Percentiles rank a stretch among this genome's conserved stretches.
Evolutionary conservation across 1,140 invertebrate species (phyloP).

Genomic region (Scaptomyza pallida): DNA sequence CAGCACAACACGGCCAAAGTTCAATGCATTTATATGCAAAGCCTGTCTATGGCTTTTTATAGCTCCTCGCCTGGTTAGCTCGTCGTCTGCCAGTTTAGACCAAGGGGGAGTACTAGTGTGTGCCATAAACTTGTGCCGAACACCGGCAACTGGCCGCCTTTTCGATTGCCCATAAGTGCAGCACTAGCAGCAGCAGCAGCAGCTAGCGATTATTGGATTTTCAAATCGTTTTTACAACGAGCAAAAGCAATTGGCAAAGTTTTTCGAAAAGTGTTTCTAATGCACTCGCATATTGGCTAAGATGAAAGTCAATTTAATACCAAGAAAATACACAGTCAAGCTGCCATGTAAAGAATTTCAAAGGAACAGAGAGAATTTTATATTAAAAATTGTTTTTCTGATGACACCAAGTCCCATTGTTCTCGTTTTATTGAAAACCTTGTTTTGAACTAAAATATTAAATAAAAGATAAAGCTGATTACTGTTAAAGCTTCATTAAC

Average conservation of each 20-base stretch:
- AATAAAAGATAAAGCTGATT: no score
- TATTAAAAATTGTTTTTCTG: no score
- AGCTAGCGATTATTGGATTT: background rate
- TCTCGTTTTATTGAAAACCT: no score
- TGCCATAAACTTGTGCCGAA: background rate
- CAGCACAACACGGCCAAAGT: constrained; percentile 70
- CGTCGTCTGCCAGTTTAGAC: background rate
- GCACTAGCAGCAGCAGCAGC: no score
- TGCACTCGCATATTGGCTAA: background rate
- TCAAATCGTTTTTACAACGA: background rate
- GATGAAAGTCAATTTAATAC: background rate
- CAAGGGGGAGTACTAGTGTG: no score
- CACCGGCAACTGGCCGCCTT: constrained; percentile 15
- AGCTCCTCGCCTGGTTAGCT: constrained; percentile 47
- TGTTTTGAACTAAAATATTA: no score
- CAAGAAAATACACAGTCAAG: no score
- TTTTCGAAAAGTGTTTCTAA: background rate
- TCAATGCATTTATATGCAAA: constrained; percentile 67
- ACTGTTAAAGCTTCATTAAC: no score
- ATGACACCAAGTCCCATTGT: no score
- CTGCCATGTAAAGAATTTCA: no score
- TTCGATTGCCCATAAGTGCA: constrained; percentile 27
- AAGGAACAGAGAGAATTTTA: no score
- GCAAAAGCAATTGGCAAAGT: no score
- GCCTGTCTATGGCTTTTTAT: constrained; percentile 68